phyloP scores from a whole-genome alignment of 2,113 vertebrate genomes.

The Onychostoma macrolepis region DNA sequence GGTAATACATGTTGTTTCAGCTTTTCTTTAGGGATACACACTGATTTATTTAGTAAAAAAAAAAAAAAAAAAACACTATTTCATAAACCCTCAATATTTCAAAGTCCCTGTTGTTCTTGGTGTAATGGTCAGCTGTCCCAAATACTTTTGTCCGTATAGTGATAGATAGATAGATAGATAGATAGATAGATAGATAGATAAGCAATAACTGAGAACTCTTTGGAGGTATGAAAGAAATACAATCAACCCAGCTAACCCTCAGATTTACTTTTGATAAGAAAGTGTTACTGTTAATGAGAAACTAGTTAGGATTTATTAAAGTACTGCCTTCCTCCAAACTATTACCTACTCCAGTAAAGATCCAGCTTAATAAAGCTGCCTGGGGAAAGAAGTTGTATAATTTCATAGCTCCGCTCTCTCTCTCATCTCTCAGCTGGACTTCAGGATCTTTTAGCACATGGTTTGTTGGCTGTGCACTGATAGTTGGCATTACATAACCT shows the following conservation, averaged over 20 bases:
- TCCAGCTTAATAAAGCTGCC: conserved; percentile 1
- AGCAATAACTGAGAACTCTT: not conserved
- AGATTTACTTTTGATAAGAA: not conserved
- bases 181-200: no score
- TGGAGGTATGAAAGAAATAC: not conserved
- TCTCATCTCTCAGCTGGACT: not conserved
- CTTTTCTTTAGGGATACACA: not conserved
- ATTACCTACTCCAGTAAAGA: not conserved
- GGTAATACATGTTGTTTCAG: not conserved
- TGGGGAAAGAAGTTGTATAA: not conserved
- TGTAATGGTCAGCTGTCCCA: no score
- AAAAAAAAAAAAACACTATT: no score
- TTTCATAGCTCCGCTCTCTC: not conserved
- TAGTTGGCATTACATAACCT: conserved; percentile 27
- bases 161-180: no score
- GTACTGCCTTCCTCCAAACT: not conserved
- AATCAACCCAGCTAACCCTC: not conserved
- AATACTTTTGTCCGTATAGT: no score
- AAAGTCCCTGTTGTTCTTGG: no score
- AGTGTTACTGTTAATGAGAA: not conserved
- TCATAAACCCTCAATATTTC: no score
- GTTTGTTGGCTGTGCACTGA: conserved; percentile 8
- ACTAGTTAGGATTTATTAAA: conserved; percentile 1
- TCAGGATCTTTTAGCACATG: conserved; percentile 20
- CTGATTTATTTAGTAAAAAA: not conserved